A percentile compares a stretch with the other conserved stretches of the same genome.
Conservation (phyloP, 2,113 vertebrate genomes). For the Fulmarus glacialis region DNA sequence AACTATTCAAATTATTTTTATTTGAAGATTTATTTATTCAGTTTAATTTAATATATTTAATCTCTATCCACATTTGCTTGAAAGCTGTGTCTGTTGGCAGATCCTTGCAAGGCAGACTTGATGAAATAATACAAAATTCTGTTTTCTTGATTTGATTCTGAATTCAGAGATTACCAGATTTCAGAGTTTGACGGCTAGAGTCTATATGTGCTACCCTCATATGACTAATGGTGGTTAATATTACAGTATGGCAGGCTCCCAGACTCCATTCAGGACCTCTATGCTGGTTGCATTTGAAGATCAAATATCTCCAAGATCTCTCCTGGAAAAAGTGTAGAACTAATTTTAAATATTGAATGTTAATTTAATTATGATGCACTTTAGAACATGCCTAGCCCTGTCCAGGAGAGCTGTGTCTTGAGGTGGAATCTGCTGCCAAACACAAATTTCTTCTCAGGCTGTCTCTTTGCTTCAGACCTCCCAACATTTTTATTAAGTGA, state of each 20-base stretch:
- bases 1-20: neutral
- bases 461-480: neutral
- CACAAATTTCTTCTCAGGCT: neutral
- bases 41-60: neutral
- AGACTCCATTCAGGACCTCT: neutral
- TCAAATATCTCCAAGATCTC: neutral
- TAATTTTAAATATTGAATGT: neutral
- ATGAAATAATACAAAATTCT: neutral
- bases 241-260: neutral
- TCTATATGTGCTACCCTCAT: neutral
- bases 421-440: neutral
- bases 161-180: neutral
- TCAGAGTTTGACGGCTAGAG: accelerated
- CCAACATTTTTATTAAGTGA: neutral
- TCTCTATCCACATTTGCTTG: neutral
- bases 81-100: neutral
- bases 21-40: neutral
- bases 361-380: neutral
- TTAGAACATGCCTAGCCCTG: neutral
- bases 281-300: neutral
- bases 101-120: neutral
- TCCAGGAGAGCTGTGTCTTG: neutral
- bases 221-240: neutral
- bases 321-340: neutral
- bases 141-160: neutral